Base-by-base conservation (phyloP, 2,888 invertebrate genomes). In the Ochropleura plecta region DNA sequence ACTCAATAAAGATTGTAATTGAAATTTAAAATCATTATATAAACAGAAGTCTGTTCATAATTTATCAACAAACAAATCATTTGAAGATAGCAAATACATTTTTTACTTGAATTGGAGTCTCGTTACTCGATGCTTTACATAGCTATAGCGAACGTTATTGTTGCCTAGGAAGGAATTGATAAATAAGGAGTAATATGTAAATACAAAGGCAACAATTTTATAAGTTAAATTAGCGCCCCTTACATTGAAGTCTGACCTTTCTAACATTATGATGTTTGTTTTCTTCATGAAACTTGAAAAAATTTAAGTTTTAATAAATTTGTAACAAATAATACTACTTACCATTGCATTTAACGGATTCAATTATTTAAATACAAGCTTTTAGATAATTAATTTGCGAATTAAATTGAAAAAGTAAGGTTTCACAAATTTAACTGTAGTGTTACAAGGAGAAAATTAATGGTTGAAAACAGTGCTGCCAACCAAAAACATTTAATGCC, bases 241-340 rank as follows among this genome's bases (percentile, higher is more conserved):
- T 68, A 60, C 0, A 73, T 51, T 70, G 40, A 68, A 65, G 57
- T 66, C 69, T 85, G 85, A 84, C 85, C 79, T 84, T 82, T 79
- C 20, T n/a, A 70, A 51, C 73, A 71, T 40, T 67, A 71, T 0
- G n/a, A 73, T 70, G 49, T 49, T 76, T 85, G 55, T 70, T 78
- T 72, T 48, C 64, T 30, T 42, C 48, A 53, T 63, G 42, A 55
- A 48, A 62, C n/a, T n/a, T n/a, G 12, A 14, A 57, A 46, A 53
- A 55, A 57, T 8, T 48, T 4, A 20, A 53, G 5, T 30, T 48
- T 42, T 0, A 62, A 30, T 20, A 20, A 10, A 67, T 59, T 42
- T 40, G 10, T 12, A 49, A 53, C 59, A 49, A 49, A 55, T 63
- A 48, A 18, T 10, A 44, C 14, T 42, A 79, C 84, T 79, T 82